Evolutionary conservation across 2,797 vertebrate species (phyloP), one percentile per base, ranked within the genome.

Genomic region (Gobio occitaniae): DNA sequence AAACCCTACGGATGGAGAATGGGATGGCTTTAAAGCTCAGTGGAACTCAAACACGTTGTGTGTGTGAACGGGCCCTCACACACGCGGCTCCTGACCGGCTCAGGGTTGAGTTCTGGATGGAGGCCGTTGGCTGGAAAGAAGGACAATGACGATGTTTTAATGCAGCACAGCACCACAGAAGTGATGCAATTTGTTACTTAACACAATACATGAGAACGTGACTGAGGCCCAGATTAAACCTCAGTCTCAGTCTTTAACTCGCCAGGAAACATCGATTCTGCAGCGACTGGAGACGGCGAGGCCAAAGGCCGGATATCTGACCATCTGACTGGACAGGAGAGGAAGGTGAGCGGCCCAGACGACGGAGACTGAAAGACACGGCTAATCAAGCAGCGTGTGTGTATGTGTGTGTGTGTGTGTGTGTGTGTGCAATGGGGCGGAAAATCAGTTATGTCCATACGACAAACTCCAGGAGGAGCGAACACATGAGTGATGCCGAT

Each of bases 391-490:
- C n/a, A 52, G 32, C 16, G 72, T 84, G 6, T 84, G 68, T 7
- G 11, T 52, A 83, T 76, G 25, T 25, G 25, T 25, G 25, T 25
- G 25, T 25, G 25, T 25, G 25, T 25, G 25, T 25, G 25, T 25
- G 25, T 25, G 25, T 25, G 25, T 25, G 25, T 1, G 86, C 83
- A 87, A 78, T 59, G 71, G 77, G 56, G 52, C 25, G 66, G 48
- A 71, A 86, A 86, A 86, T 89, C 82, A 84, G 48, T 86, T 89
- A 56, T 50, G 80, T 85, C 80, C 52, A 48, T 52, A 70, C 10
- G 76, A 50, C 66, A 66, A 65, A 71, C 74, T 71, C 44, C 56
- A 29, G 50, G 16, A 44, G 21, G 29, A 82, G 17, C 25, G 38
- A 82, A 78, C 72, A 86, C 81, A 82, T 70, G 77, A 81, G 71